These are phyloP conservation scores for Leucozona laternaria DNA, from an alignment of 2,888 invertebrate genomes.

Conservation along the genomic window DNA sequence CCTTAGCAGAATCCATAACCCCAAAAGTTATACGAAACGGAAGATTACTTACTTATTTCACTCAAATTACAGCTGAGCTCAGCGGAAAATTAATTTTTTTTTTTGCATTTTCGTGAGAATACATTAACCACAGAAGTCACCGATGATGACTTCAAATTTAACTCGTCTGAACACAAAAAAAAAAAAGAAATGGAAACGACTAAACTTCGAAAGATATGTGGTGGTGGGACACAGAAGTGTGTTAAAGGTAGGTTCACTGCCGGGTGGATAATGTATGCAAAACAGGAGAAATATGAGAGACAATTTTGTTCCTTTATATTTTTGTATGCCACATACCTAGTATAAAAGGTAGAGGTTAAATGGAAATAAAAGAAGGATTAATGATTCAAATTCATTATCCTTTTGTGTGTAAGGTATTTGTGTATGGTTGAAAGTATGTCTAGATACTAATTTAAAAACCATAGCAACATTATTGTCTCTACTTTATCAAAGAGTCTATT, in stretches of 20 bases:
- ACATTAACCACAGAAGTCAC: constrained; percentile 65
- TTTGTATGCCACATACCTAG: neutral
- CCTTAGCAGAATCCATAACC: constrained; percentile 22
- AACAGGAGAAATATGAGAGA: constrained; percentile 49
- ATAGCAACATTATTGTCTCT: constrained; percentile 13
- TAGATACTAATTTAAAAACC: constrained; percentile 52
- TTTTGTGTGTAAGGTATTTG: constrained; percentile 30
- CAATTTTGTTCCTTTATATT: constrained; percentile 36
- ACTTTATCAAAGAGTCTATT: constrained; percentile 38
- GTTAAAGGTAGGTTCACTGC: neutral
- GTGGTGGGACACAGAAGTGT: neutral
- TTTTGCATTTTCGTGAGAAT: constrained; percentile 29
- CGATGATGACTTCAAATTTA: constrained; percentile 65
- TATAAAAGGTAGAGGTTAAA: neutral
- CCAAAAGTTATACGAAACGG: constrained; percentile 34
- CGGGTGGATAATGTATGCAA: constrained; percentile 5
- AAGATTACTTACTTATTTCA: constrained; percentile 57
- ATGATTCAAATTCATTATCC: constrained; percentile 68
- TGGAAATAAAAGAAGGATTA: constrained; percentile 35
- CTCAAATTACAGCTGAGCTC: constrained; percentile 63
- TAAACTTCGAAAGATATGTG: constrained; percentile 39
- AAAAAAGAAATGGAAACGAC: neutral
- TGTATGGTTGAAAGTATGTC: neutral
- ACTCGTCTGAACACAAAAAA: constrained; percentile 14
- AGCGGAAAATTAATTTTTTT: constrained; percentile 49